Evolutionary conservation across 2,888 invertebrate genomes (phyloP).

Genomic region (Cheilosia soror): DNA sequence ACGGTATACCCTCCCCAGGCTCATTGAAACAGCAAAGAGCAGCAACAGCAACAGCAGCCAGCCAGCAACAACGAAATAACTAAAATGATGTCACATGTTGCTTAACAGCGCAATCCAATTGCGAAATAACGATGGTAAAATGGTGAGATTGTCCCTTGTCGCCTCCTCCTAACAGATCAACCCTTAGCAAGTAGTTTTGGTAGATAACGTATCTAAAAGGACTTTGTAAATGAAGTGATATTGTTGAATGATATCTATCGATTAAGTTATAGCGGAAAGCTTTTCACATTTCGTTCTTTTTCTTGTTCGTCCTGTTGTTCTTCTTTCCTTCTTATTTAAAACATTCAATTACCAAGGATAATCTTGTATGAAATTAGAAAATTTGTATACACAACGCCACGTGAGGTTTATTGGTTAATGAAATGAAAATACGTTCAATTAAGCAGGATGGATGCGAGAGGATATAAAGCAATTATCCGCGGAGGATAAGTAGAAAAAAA

Average conservation of each 20-base stretch:
- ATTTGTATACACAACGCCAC: conserved; percentile 36
- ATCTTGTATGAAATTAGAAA: conserved; percentile 37
- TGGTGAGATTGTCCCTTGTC: conserved; percentile 64
- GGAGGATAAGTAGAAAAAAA: background rate
- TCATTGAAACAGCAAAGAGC: conserved; percentile 6
- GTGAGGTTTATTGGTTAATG: conserved; percentile 48
- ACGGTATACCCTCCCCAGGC: conserved; percentile 6
- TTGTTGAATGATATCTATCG: conserved; percentile 53
- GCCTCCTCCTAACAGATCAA: conserved; percentile 58
- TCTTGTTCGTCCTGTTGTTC: background rate
- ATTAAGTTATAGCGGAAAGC: conserved; percentile 12
- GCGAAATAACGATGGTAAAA: conserved; percentile 67
- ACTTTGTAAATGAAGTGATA: conserved; percentile 57
- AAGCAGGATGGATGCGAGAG: too few relatives aligned
- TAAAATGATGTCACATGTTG: conserved; percentile 73
- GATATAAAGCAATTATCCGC: conserved; percentile 20
- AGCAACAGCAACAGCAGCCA: conserved; percentile 13
- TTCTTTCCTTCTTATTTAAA: conserved; percentile 29
- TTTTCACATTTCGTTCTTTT: background rate
- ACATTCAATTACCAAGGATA: conserved; percentile 39
- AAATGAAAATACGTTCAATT: conserved; percentile 36
- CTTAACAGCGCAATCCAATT: conserved; percentile 69
- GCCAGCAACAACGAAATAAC: conserved; percentile 51
- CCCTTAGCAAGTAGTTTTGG: conserved; percentile 46
- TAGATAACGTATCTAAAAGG: conserved; percentile 9